Base-by-base conservation (phyloP, 2,888 invertebrate genomes). In the Steromphala cineraria region DNA sequence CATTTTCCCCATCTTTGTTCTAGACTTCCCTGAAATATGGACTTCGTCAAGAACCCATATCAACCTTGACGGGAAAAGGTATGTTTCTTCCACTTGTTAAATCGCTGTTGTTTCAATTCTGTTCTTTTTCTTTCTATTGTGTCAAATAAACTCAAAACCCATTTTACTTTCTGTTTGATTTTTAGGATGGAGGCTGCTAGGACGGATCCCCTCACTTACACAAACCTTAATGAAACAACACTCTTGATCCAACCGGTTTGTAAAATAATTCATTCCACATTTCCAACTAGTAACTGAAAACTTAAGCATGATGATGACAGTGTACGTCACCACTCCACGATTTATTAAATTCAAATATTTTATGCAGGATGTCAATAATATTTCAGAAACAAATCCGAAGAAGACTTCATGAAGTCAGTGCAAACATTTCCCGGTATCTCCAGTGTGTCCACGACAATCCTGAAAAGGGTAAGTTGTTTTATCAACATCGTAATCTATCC, bases 1-100 rank as follows among this genome's bases (percentile, higher is more conserved):
- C n/a, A 17, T 4, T 75, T 46, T 8, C 17, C 10, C 0, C 40
- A 21, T 53, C 2, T 75, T 75, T 3, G 2, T 53, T 75, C 24
- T 8, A 81, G 81, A 81, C n/a, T 67, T 81, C 31, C 81, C 81
- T 21, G 79, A 81, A 17, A 81, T 81, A 21, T 55, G 74, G 74
- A 56, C 79, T 31, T 10, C 67, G 0, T 74, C 81, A 10, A 46
- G 19, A 46, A 67, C 75, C 10, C 62, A 36, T 10, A 62, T 81
- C 0, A 62, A 56, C 15, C 53, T 81, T 53, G 76, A 81, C n/a
- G 31, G 75, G 15, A 81, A 81, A 75, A 75, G 75, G 81, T 81
- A 55, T 3, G 24, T 79, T 79, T 10, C n/a, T 21, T 67, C 36
- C 7, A 7, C 2, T 36, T 36, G 36, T 36, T 4, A 36, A n/a